These are phyloP conservation scores for Colletes collaris DNA, from an alignment of 2,888 invertebrate genomes.

Conservation along the genomic window DNA sequence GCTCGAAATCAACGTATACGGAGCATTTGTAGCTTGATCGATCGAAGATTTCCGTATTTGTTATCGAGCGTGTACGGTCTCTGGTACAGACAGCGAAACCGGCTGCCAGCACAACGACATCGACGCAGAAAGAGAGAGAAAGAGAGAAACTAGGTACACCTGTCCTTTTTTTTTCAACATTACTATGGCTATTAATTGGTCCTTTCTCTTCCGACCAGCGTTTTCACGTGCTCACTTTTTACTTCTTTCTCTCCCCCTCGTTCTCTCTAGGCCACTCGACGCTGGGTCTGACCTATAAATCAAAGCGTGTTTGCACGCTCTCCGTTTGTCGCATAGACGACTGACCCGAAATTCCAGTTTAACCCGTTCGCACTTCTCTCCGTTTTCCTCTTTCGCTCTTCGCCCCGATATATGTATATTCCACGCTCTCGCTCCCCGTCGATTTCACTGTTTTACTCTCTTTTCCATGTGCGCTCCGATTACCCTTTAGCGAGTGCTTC, in stretches of 20 bases:
- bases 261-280: conserved; percentile 44
- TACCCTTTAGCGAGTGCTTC: conserved; percentile 8
- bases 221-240: conserved; percentile 35
- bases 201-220: conserved; percentile 49
- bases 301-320: conserved; percentile 69
- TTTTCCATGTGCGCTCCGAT: background rate
- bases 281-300: conserved; percentile 72
- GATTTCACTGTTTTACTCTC: background rate
- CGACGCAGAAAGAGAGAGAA: conserved; percentile 5
- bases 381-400: conserved; percentile 13
- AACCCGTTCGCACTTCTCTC: conserved; percentile 45
- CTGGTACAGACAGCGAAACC: conserved; percentile 28
- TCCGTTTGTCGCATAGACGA: conserved; percentile 62
- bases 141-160: conserved; percentile 33
- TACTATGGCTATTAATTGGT: conserved; percentile 69
- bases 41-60: conserved; percentile 48
- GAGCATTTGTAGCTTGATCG: conserved; percentile 44
- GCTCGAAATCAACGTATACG: conserved; percentile 25
- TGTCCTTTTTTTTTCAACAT: conserved; percentile 70
- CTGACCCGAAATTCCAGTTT: conserved; percentile 67
- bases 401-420: conserved; percentile 19
- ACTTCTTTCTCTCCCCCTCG: conserved; percentile 7
- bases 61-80: conserved; percentile 43
- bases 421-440: conserved; percentile 2
- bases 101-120: conserved; percentile 16